Conservation (phyloP, 2,888 invertebrate genomes). For the Drosophila algonquin region DNA sequence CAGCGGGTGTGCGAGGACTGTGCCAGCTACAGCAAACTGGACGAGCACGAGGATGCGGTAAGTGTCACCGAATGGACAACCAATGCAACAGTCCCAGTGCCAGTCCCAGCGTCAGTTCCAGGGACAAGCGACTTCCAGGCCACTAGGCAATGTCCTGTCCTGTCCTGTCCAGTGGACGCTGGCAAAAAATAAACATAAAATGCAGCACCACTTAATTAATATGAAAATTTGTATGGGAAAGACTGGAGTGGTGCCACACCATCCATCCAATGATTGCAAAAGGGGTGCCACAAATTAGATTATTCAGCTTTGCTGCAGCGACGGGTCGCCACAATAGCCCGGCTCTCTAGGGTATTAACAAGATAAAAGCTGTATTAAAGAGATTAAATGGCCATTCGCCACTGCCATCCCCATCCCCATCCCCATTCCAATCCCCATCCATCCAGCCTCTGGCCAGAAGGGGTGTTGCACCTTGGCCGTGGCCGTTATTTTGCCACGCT, state of each 20-base stretch:
- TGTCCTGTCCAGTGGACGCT: conserved; percentile 38
- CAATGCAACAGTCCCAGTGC: too few species aligned
- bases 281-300: conserved; percentile 66
- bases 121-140: conserved; percentile 55
- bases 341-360: conserved; percentile 55
- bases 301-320: conserved; percentile 41
- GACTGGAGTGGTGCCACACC: neutral
- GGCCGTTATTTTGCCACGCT: neutral
- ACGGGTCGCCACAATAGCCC: conserved; percentile 19
- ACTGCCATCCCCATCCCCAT: neutral
- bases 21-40: conserved; percentile 94
- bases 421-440: neutral
- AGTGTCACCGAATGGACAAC: conserved; percentile 69
- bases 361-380: conserved; percentile 75
- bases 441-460: neutral
- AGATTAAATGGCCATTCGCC: conserved; percentile 62
- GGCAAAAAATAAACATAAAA: conserved; percentile 56
- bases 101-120: neutral
- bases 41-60: conserved; percentile 92
- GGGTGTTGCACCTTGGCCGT: conserved; percentile 30
- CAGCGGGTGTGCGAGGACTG: conserved; percentile 97
- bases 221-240: conserved; percentile 36
- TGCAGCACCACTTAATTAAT: conserved; percentile 67
- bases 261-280: conserved; percentile 42
- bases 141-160: conserved; percentile 58